Percentiles rank a stretch among this genome's conserved stretches.
phyloP scores from a whole-genome alignment of 1,140 invertebrate genomes.

The Caerostris darwini region DNA sequence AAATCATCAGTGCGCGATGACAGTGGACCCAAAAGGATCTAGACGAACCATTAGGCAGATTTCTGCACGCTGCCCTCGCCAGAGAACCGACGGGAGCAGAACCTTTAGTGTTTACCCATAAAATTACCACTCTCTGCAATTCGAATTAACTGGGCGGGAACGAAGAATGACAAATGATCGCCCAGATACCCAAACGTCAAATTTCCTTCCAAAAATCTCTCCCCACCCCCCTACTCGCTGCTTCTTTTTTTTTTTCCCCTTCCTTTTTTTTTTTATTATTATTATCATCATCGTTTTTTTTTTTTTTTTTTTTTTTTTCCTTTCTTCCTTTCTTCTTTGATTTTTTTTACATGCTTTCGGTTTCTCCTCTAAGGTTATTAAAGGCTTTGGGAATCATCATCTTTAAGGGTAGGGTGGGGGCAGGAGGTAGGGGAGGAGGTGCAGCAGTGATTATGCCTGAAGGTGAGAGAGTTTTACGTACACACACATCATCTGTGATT shows the following conservation, averaged over 20 bases:
- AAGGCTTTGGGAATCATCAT: slow-evolving; percentile 51
- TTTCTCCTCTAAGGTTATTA: slow-evolving; percentile 33
- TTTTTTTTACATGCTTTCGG: background rate
- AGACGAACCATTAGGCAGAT: slow-evolving; percentile 1
- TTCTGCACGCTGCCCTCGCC: slow-evolving; percentile 13
- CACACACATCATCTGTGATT: background rate
- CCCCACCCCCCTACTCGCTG: background rate
- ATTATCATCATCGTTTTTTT: background rate
- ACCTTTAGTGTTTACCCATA: slow-evolving; percentile 74
- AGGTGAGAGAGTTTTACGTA: background rate
- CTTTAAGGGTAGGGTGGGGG: background rate
- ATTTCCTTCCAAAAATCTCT: slow-evolving; percentile 41
- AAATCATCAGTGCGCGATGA: too few species aligned
- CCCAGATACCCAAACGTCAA: slow-evolving; percentile 64
- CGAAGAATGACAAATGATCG: slow-evolving; percentile 66
- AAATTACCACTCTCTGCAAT: slow-evolving; percentile 72
- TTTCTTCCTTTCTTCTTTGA: background rate
- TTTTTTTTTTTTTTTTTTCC: background rate
- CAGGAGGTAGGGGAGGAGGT: background rate
- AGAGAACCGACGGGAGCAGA: background rate
- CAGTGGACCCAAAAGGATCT: background rate
- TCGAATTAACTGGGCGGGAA: slow-evolving; percentile 74
- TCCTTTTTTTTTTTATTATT: background rate
- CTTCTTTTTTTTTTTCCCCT: background rate
- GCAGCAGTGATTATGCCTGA: background rate